Percentiles rank a stretch among this genome's conserved stretches.
These are phyloP conservation scores for Thera obeliscata DNA, from an alignment of 2,888 invertebrate species.

Conservation along the genomic window DNA sequence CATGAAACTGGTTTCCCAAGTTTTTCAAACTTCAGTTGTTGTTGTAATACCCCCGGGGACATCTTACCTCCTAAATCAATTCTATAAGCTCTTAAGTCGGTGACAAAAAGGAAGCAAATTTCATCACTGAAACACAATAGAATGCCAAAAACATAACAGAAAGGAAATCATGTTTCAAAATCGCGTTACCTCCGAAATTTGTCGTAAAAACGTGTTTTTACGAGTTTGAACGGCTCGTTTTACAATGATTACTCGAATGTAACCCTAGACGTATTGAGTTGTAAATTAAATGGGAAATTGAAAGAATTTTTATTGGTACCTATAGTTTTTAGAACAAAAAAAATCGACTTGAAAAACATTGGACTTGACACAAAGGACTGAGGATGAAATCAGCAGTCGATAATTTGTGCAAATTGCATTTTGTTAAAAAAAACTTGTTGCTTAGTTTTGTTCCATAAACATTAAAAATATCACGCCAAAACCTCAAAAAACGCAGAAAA, in stretches of 20 bases:
- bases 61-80: too few relatives aligned
- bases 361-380: too few relatives aligned
- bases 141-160: slow-evolving; percentile 40
- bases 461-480: not conserved
- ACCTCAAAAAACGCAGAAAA: slow-evolving; percentile 30
- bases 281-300: slow-evolving; percentile 20
- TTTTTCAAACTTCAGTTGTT: too few relatives aligned
- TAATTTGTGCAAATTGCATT: too few relatives aligned
- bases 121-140: slow-evolving; percentile 23
- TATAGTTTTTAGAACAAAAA: slow-evolving; percentile 2
- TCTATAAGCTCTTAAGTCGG: not conserved
- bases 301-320: slow-evolving; percentile 24
- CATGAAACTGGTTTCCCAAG: too few relatives aligned
- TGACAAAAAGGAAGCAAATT: slow-evolving; percentile 10
- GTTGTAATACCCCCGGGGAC: too few relatives aligned
- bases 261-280: slow-evolving; percentile 16
- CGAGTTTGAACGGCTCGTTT: slow-evolving; percentile 43
- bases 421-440: too few relatives aligned
- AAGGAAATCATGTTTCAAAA: slow-evolving; percentile 52
- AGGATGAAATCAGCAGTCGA: too few relatives aligned
- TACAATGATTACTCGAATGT: slow-evolving; percentile 47
- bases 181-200: slow-evolving; percentile 62
- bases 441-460: too few relatives aligned
- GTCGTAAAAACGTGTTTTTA: slow-evolving; percentile 63
- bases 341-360: too few relatives aligned